Evolutionary conservation across 2,113 vertebrate species (phyloP).

Genomic region (Eulemur macaco): DNA sequence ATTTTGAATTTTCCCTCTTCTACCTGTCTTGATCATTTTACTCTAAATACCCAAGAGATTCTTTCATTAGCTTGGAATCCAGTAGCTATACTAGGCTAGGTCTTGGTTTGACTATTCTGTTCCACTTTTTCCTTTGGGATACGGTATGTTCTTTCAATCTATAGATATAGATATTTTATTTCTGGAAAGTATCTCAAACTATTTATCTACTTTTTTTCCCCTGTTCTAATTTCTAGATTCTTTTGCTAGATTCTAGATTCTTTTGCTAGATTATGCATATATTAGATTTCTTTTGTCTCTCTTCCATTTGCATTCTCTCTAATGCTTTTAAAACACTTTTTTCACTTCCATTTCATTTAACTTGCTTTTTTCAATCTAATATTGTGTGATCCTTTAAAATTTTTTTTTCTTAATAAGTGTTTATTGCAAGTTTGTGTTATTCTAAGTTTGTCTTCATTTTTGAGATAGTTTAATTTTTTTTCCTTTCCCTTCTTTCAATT

Average conservation of each 20-base stretch:
- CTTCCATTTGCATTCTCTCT: not conserved
- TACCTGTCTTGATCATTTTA: not conserved
- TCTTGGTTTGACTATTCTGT: not conserved
- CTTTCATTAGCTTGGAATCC: constrained; percentile 1
- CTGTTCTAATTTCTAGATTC: not conserved
- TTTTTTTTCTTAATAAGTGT: not conserved
- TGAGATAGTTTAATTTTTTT: not conserved
- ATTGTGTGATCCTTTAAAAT: not conserved
- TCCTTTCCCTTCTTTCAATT: not conserved
- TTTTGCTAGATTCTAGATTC: not conserved
- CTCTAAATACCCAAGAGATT: not conserved
- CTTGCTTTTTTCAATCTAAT: not conserved
- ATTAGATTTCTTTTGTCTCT: not conserved
- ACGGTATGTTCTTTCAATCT: not conserved
- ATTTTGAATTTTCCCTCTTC: not conserved
- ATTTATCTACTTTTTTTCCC: not conserved
- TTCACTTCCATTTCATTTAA: not conserved
- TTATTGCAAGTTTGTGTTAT: not conserved
- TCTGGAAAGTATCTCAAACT: not conserved
- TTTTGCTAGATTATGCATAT: not conserved
- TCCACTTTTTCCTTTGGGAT: not conserved
- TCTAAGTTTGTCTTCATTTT: not conserved
- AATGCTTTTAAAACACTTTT: not conserved
- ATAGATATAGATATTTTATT: not conserved
- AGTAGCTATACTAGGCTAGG: not conserved